Percentiles rank a stretch among this genome's conserved stretches.
phyloP scores from a whole-genome alignment of 2,888 invertebrate species.

The Standfussiana lucernea region DNA sequence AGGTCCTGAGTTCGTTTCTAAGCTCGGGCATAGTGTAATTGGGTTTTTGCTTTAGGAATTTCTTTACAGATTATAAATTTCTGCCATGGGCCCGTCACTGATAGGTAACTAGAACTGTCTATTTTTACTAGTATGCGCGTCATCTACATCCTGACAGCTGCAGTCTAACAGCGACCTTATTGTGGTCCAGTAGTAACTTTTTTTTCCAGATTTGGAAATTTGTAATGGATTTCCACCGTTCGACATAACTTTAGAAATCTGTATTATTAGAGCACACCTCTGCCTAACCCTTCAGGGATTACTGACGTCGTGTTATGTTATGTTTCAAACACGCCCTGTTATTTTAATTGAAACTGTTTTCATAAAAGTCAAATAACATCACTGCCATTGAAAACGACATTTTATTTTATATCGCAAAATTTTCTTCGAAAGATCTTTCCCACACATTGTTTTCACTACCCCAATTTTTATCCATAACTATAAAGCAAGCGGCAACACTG shows the following conservation, averaged over 20 bases:
- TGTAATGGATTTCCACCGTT: too few relatives aligned
- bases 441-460: constrained; percentile 11
- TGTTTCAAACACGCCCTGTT: background rate
- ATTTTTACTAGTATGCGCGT: too few relatives aligned
- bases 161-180: too few relatives aligned
- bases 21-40: background rate
- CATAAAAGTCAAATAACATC: background rate
- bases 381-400: rapidly evolving
- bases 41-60: background rate
- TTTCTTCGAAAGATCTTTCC: background rate
- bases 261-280: too few relatives aligned
- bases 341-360: background rate
- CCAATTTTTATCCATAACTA: constrained; percentile 41
- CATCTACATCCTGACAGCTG: too few relatives aligned
- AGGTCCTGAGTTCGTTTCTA: background rate
- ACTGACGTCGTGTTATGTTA: background rate
- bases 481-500: constrained; percentile 47
- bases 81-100: too few relatives aligned
- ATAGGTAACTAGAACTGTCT: too few relatives aligned
- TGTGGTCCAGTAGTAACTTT: too few relatives aligned
- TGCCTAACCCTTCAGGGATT: background rate
- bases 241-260: too few relatives aligned
- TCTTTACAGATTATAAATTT: background rate
- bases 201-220: too few relatives aligned
- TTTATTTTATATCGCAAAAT: background rate